Evolutionary conservation across 2,113 vertebrate species (phyloP), one percentile per base, ranked within the genome.

Genomic region (Alethe castanea): DNA sequence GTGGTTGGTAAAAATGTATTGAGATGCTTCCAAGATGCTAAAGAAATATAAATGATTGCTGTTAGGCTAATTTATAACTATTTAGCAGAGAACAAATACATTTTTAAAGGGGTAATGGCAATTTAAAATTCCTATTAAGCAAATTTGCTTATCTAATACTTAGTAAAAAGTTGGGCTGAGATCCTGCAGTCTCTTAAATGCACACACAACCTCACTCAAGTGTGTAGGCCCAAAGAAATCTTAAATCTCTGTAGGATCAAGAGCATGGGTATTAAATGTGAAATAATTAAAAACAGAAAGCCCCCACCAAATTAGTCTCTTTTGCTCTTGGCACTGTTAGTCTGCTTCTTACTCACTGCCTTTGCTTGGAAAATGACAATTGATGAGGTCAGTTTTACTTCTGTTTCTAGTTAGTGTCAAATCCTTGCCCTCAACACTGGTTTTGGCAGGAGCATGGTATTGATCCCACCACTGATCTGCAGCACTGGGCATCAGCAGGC

Each of bases 61-160:
- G 40, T 78, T 88, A 64, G 88, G 31, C 56, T 93, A 74, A 90
- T 93, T 94, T 93, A 83, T 94, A 90, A 64, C 80, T 81, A 81
- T 94, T 94, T 95, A 93, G 56, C 64, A 47, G 85, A 74, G 81
- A 77, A 90, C 52, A 95, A 93, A 91, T 83, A 83, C 11, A 81
- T 87, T 95, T 96, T 95, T 90, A 88, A 94, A 90, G 44, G 79
- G 40, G 72, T 78, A 86, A 84, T 70, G 44, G 67, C 47, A 86
- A 93, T 95, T 94, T 92, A 83, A 96, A 96, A 93, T 88, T 84
- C 79, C 64, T 94, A 4, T 89, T 72, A 93, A 86, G 93, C n/a
- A 93, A 92, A 96, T 92, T 92, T 92, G 52, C 82, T 88, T 96
- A 60, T 54, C 35, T 79, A 69, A 57, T 91, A 14, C 38, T 90